These are phyloP conservation scores for Riparia riparia DNA, from an alignment of 2,113 vertebrate species.

Conservation along the genomic window DNA sequence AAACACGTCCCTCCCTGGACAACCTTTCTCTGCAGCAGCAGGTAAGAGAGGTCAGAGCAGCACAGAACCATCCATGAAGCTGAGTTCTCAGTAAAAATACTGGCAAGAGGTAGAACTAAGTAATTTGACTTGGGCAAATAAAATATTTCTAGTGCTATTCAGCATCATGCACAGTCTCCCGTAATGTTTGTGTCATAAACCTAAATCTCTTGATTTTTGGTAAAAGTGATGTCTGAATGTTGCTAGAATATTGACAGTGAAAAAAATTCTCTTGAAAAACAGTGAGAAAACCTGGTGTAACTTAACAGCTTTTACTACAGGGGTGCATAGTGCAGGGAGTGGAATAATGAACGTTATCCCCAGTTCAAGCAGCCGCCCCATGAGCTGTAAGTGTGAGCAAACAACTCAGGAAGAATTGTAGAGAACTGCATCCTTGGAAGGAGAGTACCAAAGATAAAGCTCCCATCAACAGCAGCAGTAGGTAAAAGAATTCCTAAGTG, in stretches of 20 bases:
- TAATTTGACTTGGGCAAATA: not conserved
- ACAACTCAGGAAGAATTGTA: not conserved
- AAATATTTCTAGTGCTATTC: not conserved
- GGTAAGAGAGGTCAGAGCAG: not conserved
- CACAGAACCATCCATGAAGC: not conserved
- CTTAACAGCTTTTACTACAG: not conserved
- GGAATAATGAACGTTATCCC: not conserved
- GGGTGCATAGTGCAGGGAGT: not conserved
- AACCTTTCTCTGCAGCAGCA: not conserved
- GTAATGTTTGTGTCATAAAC: not conserved
- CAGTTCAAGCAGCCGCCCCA: accelerated
- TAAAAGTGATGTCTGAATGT: not conserved
- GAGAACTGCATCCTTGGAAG: not conserved
- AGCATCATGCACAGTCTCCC: not conserved
- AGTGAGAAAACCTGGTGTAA: not conserved
- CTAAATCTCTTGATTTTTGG: not conserved
- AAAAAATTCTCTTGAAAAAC: not conserved
- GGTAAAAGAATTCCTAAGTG: not conserved
- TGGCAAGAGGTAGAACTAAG: not conserved
- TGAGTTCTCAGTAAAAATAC: not conserved
- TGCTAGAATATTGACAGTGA: not conserved
- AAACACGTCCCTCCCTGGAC: not conserved
- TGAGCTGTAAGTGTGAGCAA: not conserved
- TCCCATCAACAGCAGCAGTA: not conserved
- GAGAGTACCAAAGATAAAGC: not conserved